Evolutionary conservation across 2,113 vertebrate species (phyloP).

Genomic region (Toxotes jaculatrix): DNA sequence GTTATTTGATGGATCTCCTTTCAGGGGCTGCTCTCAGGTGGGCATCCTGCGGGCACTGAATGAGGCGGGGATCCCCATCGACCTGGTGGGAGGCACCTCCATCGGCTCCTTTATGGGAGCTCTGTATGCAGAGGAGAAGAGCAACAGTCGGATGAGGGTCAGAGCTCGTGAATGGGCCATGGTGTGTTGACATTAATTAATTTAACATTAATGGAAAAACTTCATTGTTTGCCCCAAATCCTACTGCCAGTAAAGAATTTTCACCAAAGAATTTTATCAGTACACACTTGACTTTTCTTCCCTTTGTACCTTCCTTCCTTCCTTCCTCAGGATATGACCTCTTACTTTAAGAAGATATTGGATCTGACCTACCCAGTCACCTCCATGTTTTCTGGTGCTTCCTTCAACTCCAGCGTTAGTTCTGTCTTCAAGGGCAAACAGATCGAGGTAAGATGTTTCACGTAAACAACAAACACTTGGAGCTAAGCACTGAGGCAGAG

Average conservation of each 20-base stretch:
- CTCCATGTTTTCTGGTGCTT: constrained; percentile 94
- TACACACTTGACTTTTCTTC: not conserved
- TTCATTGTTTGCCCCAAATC: not conserved
- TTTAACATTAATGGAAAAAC: not conserved
- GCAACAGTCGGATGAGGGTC: constrained; percentile 89
- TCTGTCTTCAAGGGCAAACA: constrained; percentile 90
- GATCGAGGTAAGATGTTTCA: constrained; percentile 87
- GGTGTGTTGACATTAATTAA: constrained; percentile 79
- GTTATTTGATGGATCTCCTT: constrained; percentile 1
- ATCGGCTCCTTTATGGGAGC: constrained; percentile 94
- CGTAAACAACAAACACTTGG: not conserved
- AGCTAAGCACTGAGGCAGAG: not conserved
- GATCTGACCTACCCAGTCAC: constrained; percentile 95
- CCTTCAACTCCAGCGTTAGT: constrained; percentile 90
- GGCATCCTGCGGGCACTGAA: constrained; percentile 90
- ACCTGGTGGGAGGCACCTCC: constrained; percentile 94
- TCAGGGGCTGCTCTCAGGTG: constrained; percentile 93
- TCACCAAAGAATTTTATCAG: not conserved
- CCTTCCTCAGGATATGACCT: constrained; percentile 88
- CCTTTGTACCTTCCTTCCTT: not conserved
- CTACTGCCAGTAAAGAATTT: not conserved
- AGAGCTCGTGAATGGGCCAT: constrained; percentile 93
- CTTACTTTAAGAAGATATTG: constrained; percentile 87
- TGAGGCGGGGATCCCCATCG: constrained; percentile 91
- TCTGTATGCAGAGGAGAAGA: constrained; percentile 92